Evolutionary conservation across 1,140 invertebrate genomes (phyloP).

Genomic region (Diabrotica virgifera): DNA sequence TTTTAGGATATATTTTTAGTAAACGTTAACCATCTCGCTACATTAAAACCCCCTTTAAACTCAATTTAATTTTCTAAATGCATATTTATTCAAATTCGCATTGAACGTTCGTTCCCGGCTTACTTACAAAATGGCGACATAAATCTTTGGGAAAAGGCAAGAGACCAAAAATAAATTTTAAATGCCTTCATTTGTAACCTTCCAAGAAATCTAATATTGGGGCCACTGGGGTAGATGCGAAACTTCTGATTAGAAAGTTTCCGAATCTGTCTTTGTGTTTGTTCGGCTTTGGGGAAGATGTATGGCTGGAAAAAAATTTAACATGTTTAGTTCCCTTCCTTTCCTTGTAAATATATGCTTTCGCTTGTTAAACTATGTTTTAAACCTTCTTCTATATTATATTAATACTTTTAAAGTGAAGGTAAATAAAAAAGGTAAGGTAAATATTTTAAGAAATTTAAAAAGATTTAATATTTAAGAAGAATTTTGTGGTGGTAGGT

Average conservation of each 20-base stretch:
- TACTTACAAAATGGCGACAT: conserved; percentile 10
- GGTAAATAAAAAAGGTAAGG: no score
- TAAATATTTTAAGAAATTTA: no score
- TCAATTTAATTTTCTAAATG: background rate
- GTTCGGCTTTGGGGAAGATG: background rate
- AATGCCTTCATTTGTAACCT: conserved; percentile 20
- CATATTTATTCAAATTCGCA: conserved; percentile 3
- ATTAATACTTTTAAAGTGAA: no score
- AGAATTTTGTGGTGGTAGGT: no score
- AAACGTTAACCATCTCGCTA: no score
- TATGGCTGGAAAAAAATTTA: background rate
- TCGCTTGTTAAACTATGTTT: background rate
- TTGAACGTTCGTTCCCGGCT: background rate
- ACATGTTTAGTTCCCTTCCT: background rate
- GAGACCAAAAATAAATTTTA: conserved; percentile 17
- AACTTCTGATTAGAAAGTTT: conserved; percentile 17
- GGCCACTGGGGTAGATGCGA: conserved; percentile 12
- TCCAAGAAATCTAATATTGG: conserved; percentile 9
- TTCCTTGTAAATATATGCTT: conserved; percentile 10
- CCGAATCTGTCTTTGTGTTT: background rate
- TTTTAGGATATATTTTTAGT: no score
- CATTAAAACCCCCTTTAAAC: background rate
- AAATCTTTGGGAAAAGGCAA: conserved; percentile 7
- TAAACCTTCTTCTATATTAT: background rate
- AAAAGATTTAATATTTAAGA: no score